Base-by-base conservation (phyloP, 2,797 vertebrate species). In the Triplophysa bombifrons region DNA sequence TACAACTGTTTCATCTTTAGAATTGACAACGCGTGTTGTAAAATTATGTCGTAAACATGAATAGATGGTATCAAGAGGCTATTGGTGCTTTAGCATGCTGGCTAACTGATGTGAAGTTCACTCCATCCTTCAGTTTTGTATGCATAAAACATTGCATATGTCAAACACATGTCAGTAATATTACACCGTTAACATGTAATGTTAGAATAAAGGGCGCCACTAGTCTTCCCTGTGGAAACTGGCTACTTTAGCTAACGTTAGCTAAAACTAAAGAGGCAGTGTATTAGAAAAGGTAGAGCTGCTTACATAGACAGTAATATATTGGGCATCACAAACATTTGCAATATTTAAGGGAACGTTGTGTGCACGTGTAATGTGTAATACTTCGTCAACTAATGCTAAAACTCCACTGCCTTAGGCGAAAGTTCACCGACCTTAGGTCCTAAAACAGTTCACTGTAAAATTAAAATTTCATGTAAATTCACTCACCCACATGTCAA, bases 91-190 rank as follows among this genome's bases (percentile, higher is more conserved):
- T 80, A 73, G 78, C 78, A 34, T 1, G 25, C 2, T 65, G 22
- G 78, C 78, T 80, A 80, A 73, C 76, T 64, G 58, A 27, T 53
- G 44, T 53, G 56, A 41, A 71, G 56, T 78, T 70, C 46, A 53
- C 61, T 53, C n/a, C 8, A 16, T 71, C 46, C 30, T 61, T 38
- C 7, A 22, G 25, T 14, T 58, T n/a, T 22, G 48, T 16, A 25
- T 22, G 44, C 20, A 50, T 44, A 48, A 16, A 20, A 7, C 27
- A 48, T 14, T 14, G 12, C 44, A 10, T 0, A 22, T 20, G 16
- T 46, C 20, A 58, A 20, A 68, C 2, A 71, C 25, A 71, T 64
- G 41, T 34, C 12, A 61, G 1, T n/a, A 17, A 51, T 4, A 34
- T 25, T 30, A 27, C 2, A 3, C 8, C 16, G 58, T 38, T 38